Base-by-base conservation (phyloP, 2,888 invertebrate species). In the Parapristionchus giblindavisi region DNA sequence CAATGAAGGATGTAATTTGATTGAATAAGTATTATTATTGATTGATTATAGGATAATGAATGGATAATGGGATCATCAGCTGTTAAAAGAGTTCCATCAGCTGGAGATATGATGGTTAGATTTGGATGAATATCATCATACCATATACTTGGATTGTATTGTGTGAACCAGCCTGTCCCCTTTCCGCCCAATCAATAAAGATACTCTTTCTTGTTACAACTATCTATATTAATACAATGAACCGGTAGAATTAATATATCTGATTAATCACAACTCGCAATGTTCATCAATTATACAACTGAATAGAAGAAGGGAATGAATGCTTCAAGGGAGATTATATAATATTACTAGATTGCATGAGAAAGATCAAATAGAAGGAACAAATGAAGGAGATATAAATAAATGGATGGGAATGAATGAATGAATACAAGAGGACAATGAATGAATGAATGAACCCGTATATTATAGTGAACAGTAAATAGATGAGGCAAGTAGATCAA, bases 91-190 rank as follows among this genome's bases (percentile, higher is more conserved):
- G 70, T 71, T n/a, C 70, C 70, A 3, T 71, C 70, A 17, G 70
- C 70, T 32, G 70, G 70, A 8, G 70, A 71, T 56, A 71, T 71
- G 70, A 71, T 71, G 70, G 70, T 71, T 32, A 54, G 70, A 38
- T 71, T 71, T 43, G 70, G 70, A 71, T 68, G 21, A 51, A 58
- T n/a, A n/a, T 58, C 21, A 5, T 36, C 34, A 2, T 58, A 3
- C 17, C 58, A n/a, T 34, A 21, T 29, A n/a, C 17, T 4, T 4
- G 32, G 34, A 34, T 32, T 29, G 1, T 6, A 11, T 34, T 0
- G 32, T 36, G 58, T 34, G 58, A 58, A 36, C 36, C 34, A 34
- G 58, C 58, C 58, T 34, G 58, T 36, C 58, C 58, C 58, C 21
- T 58, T 27, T 29, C 27, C 24, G 36, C 36, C 58, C 58, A 58